These are phyloP conservation scores for Zoanthus solanderi DNA, from an alignment of 92 coral and sea anemone species.

Conservation along the genomic window DNA sequence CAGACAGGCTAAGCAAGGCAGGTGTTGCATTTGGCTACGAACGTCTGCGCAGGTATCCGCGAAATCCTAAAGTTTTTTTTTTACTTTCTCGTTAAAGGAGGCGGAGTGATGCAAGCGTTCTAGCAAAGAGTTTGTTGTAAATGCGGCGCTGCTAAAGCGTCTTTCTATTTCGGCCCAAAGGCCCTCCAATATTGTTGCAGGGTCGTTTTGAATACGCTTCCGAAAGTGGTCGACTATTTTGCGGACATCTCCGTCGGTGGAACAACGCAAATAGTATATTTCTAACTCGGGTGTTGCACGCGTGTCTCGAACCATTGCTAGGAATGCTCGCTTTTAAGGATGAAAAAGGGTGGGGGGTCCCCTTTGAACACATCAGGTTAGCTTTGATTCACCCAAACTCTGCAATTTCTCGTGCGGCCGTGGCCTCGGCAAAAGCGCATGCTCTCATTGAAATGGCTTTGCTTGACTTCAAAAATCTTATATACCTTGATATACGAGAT, in stretches of 20 bases:
- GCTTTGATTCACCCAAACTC: not conserved
- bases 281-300: not conserved
- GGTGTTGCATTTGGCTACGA: constrained; percentile 42
- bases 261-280: not conserved
- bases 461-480: not conserved
- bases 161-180: constrained; percentile 57
- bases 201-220: not conserved
- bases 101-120: constrained; percentile 59
- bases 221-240: not conserved
- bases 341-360: too few relatives aligned
- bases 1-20: constrained; percentile 59
- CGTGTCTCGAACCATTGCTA: constrained; percentile 39
- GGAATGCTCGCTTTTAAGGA: not conserved
- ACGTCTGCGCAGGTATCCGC: constrained; percentile 60
- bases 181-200: not conserved
- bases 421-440: not conserved
- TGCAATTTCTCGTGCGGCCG: not conserved
- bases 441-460: constrained; percentile 1
- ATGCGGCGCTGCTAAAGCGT: constrained; percentile 72
- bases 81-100: constrained; percentile 37
- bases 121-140: constrained; percentile 56
- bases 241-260: not conserved
- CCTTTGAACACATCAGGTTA: too few relatives aligned
- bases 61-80: constrained; percentile 43
- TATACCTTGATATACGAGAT: not conserved